Evolutionary conservation across 2,797 vertebrate genomes (phyloP), one percentile per base, ranked within the genome.

Genomic region (Aplochiton taeniatus): DNA sequence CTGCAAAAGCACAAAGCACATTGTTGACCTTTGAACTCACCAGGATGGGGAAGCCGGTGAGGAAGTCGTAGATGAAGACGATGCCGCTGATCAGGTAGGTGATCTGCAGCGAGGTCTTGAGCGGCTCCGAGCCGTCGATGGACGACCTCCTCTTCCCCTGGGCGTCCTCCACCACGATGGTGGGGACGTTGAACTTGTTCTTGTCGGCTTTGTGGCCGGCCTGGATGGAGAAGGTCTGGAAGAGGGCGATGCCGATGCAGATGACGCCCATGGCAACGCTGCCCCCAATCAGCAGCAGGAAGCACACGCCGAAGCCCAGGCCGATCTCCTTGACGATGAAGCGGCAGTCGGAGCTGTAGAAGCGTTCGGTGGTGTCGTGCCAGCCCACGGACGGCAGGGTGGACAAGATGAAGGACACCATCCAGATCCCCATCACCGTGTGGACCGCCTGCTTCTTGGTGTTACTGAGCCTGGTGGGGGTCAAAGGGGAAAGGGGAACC

Each of bases 381-480:
- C 96, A 98, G 66, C 96, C 96, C 43, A 98, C 95, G 0, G 96
- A 96, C 0, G 96, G 96, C 73, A 98, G 90, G 0, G 96, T 95
- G 7, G 95, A 97, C 63, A 98, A 88, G 81, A 96, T 94, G 85
- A 98, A 98, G 47, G 96, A 96, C 55, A 96, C 96, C 96, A 96
- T 96, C 96, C 96, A 98, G 87, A 97, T 96, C 47, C 95, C 96
- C 95, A 97, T 96, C 68, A 98, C 95, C 0, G 95, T 96, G 84
- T 98, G 96, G 12, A 98, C 93, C 0, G 95, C 96, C 88, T 98
- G 96, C 84, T 98, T 98, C 91, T 95, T 95, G 56, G 96, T 93
- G 54, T 98, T 96, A 85, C 96, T 97, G 77, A 98, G 76, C 90
- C 96, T 98, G 80, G 0, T 68, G 77, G 31, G 47, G 83, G 51